A percentile compares a stretch with the other conserved stretches of the same genome.
phyloP scores from a whole-genome alignment of 2,113 vertebrate genomes.

The Engraulis encrasicolus region DNA sequence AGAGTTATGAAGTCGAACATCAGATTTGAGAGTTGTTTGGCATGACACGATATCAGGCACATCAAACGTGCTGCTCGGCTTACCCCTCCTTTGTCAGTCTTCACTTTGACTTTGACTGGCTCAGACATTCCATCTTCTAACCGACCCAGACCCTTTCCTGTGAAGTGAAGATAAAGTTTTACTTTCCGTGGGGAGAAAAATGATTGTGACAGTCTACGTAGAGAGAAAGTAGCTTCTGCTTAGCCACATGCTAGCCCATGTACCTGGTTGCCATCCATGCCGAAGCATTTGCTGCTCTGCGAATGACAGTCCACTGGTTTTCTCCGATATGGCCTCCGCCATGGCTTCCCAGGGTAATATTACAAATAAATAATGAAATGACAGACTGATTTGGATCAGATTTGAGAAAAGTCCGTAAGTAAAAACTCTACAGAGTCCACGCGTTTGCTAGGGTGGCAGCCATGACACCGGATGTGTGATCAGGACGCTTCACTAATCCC shows the following conservation, averaged over 20 bases:
- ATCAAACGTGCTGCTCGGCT: not conserved
- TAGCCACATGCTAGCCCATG: not conserved
- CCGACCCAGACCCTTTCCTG: slow-evolving; percentile 89
- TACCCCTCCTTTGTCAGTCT: slow-evolving; percentile 87
- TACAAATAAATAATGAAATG: not conserved
- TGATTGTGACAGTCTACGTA: too few species aligned
- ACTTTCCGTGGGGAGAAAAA: too few species aligned
- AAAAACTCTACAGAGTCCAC: not conserved
- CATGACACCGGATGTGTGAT: not conserved
- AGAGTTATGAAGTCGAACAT: not conserved
- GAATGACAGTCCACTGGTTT: slow-evolving; percentile 78
- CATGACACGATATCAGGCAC: not conserved
- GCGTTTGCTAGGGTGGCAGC: not conserved
- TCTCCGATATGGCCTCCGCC: slow-evolving; percentile 57
- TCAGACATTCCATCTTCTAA: slow-evolving; percentile 83
- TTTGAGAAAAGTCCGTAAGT: not conserved
- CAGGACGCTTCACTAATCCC: not conserved
- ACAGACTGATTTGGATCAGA: not conserved
- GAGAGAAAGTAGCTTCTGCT: too few species aligned
- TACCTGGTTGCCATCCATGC: slow-evolving; percentile 89
- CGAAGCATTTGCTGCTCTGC: slow-evolving; percentile 84
- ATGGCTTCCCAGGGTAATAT: slow-evolving; percentile 44
- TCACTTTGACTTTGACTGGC: slow-evolving; percentile 88
- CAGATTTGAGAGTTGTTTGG: too few species aligned
- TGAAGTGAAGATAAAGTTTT: not conserved